Base-by-base conservation (phyloP, 2,113 vertebrate species). In the human region DNA sequence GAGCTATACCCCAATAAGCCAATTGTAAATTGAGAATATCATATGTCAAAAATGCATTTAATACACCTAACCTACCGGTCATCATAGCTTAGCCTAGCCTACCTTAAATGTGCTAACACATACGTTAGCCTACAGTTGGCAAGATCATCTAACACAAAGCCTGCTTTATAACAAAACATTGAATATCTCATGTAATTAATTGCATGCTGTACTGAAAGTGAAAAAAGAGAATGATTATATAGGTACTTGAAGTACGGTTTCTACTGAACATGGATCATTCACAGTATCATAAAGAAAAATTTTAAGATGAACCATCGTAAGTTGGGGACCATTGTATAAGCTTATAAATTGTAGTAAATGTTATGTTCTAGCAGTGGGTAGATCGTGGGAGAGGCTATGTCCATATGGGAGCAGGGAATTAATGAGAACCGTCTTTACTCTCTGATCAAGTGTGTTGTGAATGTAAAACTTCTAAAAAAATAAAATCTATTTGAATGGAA, bases 371-470 rank as follows among this genome's bases (percentile, higher is more conserved):
- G 8, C 30, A 14, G 13, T 32, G 22, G n/a, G 7, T 10, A 13
- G 45, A 40, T 12, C 23, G 23, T 13, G 5, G 25, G 5, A 10
- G 43, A 35, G 0, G 35, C 0, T 16, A 12, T 27, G 43, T 0
- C 0, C 50, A 2, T 27, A 1, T 27, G 10, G n/a, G 16, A 45
- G 2, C 18, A 27, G 22, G 8, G 2, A 4, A 3, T 30, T 61
- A 13, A 38, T 32, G n/a, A 23, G 14, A 73, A 90, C 8, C 25
- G 30, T 13, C 20, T 59, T 64, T 22, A 66, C 3, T 86, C 66
- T 59, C 1, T 30, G 30, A 82, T 89, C 9, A 70, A 12, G 43
- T 85, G 64, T 82, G 1, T 59, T 82, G 38, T 64, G 18, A 93
- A 25, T 17, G 22, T 61, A 66, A 76, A 64, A 57, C 1, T 43